Base-by-base conservation (phyloP, 2,113 vertebrate genomes). In the zebrafish (Danio rerio) region DNA sequence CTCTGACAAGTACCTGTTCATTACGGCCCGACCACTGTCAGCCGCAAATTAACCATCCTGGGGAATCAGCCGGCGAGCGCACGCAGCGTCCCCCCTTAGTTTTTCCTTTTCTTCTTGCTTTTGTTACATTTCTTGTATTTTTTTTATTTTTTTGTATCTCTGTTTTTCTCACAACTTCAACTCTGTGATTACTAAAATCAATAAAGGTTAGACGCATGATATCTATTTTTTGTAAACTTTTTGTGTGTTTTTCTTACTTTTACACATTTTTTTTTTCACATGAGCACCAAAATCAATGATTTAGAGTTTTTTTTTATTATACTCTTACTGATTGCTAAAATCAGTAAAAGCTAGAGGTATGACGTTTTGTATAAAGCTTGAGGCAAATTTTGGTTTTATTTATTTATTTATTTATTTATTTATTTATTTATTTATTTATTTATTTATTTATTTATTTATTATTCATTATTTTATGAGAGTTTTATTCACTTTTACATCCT, bases 1-100 rank as follows among this genome's bases (percentile, higher is more conserved):
- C 96, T 97, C 95, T 99, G 98, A 99, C 98, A 99, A 99, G 97
- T 98, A 99, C 98, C 98, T 99, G 98, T 99, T 99, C 98, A 99
- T 99, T 99, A 99, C 96, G 91, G 95, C 95, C 94, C 92, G 95
- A 93, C 94, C 93, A 90, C 96, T 97, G 98, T 98, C 97, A 99
- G 91, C 94, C 94, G 95, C 95, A 97, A 97, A 99, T 98, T 96
- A 99, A 97, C 95, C 96, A 97, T 96, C 97, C 94, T 95, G 97
- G 98, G 98, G 97, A 96, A 99, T 96, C 96, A 96, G 92, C 94
- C 91, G 91, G 93, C 91, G 89, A 92, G 92, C 91, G 92, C 93
- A 95, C 94, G 95, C 94, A 85, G 92, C 86, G 83, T 78, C 72
- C 83, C 80, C 58, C 86, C 69, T 87, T 84, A 82, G 47, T 62